phyloP scores from a whole-genome alignment of 1,140 invertebrate species.

The Eciton burchellii region DNA sequence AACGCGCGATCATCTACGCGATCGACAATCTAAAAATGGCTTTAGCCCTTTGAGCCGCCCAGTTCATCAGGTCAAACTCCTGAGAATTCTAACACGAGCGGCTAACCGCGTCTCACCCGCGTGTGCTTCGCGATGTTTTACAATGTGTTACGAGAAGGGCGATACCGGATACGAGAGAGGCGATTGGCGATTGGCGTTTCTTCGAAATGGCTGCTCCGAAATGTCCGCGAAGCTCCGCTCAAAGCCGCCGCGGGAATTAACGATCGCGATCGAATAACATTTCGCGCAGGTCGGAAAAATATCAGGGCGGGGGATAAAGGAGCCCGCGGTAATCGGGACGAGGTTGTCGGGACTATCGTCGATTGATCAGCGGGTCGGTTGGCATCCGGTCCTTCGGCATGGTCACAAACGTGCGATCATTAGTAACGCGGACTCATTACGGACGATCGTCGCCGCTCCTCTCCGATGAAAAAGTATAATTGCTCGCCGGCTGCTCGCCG shows the following conservation, averaged over 20 bases:
- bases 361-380: slow-evolving; percentile 36
- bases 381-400: slow-evolving; percentile 48
- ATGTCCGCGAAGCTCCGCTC: neutral
- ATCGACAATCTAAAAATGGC: too few species aligned
- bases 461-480: slow-evolving; percentile 35
- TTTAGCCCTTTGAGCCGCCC: too few species aligned
- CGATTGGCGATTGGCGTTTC: slow-evolving; percentile 10
- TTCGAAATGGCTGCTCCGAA: slow-evolving; percentile 22
- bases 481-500: neutral
- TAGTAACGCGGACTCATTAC: slow-evolving; percentile 64
- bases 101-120: neutral
- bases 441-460: slow-evolving; percentile 48
- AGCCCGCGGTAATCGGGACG: slow-evolving; percentile 39
- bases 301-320: neutral
- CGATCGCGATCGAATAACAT: slow-evolving; percentile 47
- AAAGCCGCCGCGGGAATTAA: slow-evolving; percentile 59
- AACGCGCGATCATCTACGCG: too few species aligned
- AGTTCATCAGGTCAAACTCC: too few species aligned
- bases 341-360: slow-evolving; percentile 28
- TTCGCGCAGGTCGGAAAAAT: slow-evolving; percentile 48
- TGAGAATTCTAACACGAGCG: neutral
- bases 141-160: neutral
- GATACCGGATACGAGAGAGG: slow-evolving; percentile 12
- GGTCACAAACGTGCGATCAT: slow-evolving; percentile 55
- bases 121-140: neutral